A percentile compares a stretch with the other conserved stretches of the same genome.
phyloP scores from a whole-genome alignment of 2,797 vertebrate species.

The Crocodylus rhombifer region DNA sequence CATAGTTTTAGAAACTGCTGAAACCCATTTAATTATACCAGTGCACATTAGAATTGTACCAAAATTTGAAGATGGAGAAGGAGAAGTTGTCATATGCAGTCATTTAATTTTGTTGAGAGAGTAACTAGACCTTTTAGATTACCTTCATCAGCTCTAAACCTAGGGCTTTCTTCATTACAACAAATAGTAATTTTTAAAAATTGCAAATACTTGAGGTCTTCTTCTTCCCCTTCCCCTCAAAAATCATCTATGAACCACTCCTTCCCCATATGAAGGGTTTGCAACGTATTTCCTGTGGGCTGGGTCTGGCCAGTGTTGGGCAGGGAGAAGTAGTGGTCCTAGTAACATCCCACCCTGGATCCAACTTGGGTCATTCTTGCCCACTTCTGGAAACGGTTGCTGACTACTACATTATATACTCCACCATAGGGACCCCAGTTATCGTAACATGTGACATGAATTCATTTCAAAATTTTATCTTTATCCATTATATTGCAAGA shows the following conservation, averaged over 20 bases:
- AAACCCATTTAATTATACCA: background rate
- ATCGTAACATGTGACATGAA: background rate
- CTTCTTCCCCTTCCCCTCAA: background rate
- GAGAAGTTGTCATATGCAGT: background rate
- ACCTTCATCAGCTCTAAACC: background rate
- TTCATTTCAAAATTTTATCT: background rate
- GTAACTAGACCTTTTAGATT: conserved; percentile 26
- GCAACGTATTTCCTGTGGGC: no score
- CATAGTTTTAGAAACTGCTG: background rate
- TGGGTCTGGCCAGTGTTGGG: no score
- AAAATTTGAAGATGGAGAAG: conserved; percentile 24
- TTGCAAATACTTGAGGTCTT: conserved; percentile 4
- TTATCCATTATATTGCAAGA: background rate
- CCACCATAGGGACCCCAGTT: background rate
- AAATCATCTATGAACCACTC: background rate
- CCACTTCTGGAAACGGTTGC: conserved; percentile 1
- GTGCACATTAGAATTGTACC: background rate
- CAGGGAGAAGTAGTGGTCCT: no score
- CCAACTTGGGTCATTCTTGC: no score
- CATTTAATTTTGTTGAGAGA: conserved; percentile 20
- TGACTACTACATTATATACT: background rate
- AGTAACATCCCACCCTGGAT: no score
- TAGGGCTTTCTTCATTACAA: conserved; percentile 17
- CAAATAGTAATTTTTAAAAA: conserved; percentile 41
- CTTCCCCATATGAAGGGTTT: no score